Base-by-base conservation (phyloP, 2,888 invertebrate genomes). In the Agonum fuliginosum region DNA sequence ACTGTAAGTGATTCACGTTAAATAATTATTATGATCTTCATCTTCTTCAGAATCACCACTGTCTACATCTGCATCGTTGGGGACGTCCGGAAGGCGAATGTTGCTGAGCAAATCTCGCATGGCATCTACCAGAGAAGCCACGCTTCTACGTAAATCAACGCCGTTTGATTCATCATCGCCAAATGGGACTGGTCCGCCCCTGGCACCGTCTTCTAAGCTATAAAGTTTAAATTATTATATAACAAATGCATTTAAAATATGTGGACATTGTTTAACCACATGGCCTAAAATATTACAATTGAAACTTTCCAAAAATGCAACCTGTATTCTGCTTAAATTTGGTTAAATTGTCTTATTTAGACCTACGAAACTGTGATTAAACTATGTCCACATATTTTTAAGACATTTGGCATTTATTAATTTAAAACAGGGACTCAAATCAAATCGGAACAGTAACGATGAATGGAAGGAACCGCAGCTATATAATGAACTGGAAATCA, bases 41-140 rank as follows among this genome's bases (percentile, higher is more conserved):
- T 88, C 88, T 34, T 86, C 86, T 41, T 85, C 84, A n/a, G 88
- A 87, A 81, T 88, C 89, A 79, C 88, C 88, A 80, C 88, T 88
- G 78, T 88, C 88, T 3, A 85, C 87, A 79, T 88, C 88, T 0
- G 86, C 88, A 80, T 89, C 88, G 79, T 89, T 88, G 51, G 90
- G 89, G 51, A 88, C 87, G 81, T 91, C 91, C 1, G 90, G 89
- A 79, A 89, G 86, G 69, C 91, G 89, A 77, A 93, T 91, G 83
- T 91, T 92, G 78, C 91, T 90, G 41, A 94, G 86, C 76, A 94
- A 88, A 81, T 93, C 92, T 46, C 93, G 87, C 92, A 94, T 93
- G 6, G 93, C 93, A 81, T 92, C 92, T 80, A 94, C 89, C 77
- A 94, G 87, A 0, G 91, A 90, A 4, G 90, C 91, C 1, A 93